A percentile compares a stretch with the other conserved stretches of the same genome.
phyloP scores from a whole-genome alignment of 2,888 invertebrate genomes.

The Harpalus rufipes region DNA sequence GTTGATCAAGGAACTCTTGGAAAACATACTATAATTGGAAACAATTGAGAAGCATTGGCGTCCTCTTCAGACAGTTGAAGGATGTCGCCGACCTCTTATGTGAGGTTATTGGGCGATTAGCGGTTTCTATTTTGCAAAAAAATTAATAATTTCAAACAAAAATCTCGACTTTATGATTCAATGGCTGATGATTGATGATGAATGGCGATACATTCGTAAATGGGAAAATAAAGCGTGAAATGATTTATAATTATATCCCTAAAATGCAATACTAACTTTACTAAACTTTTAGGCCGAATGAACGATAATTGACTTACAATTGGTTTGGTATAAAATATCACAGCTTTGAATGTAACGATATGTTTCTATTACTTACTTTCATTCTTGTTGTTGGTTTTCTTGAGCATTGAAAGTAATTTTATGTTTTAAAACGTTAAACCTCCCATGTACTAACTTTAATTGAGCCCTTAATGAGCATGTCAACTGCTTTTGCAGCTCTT shows the following conservation, averaged over 20 bases:
- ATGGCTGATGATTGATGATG: constrained; percentile 20
- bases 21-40: constrained; percentile 49
- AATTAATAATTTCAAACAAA: constrained; percentile 52
- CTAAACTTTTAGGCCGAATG: constrained; percentile 31
- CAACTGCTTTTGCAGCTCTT: constrained; percentile 88
- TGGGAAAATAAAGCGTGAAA: constrained; percentile 57
- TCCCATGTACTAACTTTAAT: constrained; percentile 85
- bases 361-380: constrained; percentile 37
- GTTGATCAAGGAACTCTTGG: constrained; percentile 26
- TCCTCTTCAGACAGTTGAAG: constrained; percentile 66
- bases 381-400: constrained; percentile 63
- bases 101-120: constrained; percentile 61
- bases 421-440: constrained; percentile 86
- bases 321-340: background rate
- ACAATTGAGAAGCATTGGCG: constrained; percentile 57
- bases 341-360: constrained; percentile 14
- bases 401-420: constrained; percentile 80
- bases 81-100: constrained; percentile 64
- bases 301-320: constrained; percentile 21
- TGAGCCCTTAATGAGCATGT: constrained; percentile 87
- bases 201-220: constrained; percentile 55
- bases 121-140: constrained; percentile 63
- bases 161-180: constrained; percentile 39
- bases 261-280: constrained; percentile 61
- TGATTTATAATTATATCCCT: constrained; percentile 34